Percentiles rank a stretch among this genome's conserved stretches.
Conservation (phyloP, 2,888 invertebrate genomes). For the Diadegma fenestrale region DNA sequence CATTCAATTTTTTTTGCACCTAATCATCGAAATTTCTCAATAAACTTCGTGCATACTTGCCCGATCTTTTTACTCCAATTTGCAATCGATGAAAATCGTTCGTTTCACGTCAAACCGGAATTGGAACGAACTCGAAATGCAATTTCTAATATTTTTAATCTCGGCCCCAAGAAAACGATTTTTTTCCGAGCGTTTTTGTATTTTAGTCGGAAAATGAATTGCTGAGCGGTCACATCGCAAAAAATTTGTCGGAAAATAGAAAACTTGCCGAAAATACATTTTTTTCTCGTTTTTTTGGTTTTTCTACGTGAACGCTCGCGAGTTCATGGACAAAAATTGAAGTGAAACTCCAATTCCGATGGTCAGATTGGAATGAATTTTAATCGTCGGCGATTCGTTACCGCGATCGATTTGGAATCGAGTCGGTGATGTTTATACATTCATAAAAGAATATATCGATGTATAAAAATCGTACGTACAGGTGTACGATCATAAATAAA, state of each 20-base stretch:
- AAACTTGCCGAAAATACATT: not conserved
- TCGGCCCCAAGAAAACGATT: not conserved
- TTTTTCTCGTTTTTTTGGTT: not conserved
- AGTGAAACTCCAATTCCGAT: not conserved
- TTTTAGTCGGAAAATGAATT: too few species aligned
- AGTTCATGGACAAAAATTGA: not conserved
- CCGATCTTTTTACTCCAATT: not conserved
- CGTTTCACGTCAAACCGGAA: not conserved
- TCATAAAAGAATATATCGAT: slow-evolving; percentile 11
- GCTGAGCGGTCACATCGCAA: not conserved
- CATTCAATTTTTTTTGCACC: not conserved
- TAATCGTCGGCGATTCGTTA: not conserved
- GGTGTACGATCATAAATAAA: slow-evolving; percentile 29
- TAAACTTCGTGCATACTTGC: not conserved
- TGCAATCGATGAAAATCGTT: not conserved
- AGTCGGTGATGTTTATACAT: slow-evolving; percentile 8
- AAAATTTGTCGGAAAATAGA: not conserved
- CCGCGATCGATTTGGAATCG: slow-evolving; percentile 6
- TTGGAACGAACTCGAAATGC: not conserved
- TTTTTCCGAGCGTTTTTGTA: not conserved
- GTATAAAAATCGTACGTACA: slow-evolving; percentile 33
- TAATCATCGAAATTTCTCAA: too few species aligned
- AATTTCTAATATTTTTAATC: not conserved
- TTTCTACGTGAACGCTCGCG: not conserved
- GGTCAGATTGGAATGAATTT: not conserved